Conservation (phyloP, 30 jellyfish, hydroid and myxozoan genomes). For the Phacellophora camtschatica region DNA sequence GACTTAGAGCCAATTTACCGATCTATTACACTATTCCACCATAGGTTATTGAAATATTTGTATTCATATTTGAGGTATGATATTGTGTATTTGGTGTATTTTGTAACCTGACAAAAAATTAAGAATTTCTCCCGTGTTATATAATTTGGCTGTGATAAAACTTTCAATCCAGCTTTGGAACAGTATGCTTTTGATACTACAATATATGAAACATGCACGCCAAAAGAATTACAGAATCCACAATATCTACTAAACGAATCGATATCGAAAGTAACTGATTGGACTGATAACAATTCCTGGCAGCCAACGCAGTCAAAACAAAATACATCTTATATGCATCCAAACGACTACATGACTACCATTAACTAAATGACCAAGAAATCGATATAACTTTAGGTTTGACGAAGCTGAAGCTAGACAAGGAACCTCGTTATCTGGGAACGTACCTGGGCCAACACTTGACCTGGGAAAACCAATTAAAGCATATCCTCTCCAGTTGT, state of each 20-base stretch:
- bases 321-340: background rate
- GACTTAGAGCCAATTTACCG: no score
- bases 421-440: no score
- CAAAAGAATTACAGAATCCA: background rate
- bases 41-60: no score
- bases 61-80: no score
- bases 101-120: no score
- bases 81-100: no score
- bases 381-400: background rate
- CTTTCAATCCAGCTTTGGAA: conserved; percentile 1
- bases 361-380: background rate
- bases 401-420: background rate
- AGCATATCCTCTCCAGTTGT: conserved; percentile 5
- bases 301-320: no score
- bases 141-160: background rate
- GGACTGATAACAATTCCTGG: background rate
- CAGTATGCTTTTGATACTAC: background rate
- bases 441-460: no score
- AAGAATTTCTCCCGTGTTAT: no score
- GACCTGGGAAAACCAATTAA: background rate
- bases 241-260: background rate
- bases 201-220: background rate
- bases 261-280: background rate
- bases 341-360: background rate
- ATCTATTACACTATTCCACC: no score